A percentile compares a stretch with the other conserved stretches of the same genome.
phyloP scores from a whole-genome alignment of 1,140 invertebrate genomes.

The Lordiphosa clarofinis region DNA sequence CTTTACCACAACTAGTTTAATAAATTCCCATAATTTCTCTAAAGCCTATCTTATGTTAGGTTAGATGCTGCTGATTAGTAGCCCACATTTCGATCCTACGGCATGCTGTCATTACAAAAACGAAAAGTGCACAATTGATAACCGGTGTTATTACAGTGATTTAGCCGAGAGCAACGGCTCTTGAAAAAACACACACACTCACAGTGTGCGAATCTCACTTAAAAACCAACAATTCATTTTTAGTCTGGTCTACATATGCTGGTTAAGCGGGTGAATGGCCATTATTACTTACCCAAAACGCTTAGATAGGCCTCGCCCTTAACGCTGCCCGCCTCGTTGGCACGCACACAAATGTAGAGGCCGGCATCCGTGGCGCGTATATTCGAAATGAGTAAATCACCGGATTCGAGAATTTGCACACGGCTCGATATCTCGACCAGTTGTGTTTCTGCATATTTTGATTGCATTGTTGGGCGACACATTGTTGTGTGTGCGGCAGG shows the following conservation, averaged over 20 bases:
- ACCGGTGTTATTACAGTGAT: background rate
- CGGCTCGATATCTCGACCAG: constrained; percentile 82
- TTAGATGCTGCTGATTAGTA: too few species aligned
- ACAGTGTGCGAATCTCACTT: constrained; percentile 14
- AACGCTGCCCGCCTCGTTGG: constrained; percentile 93
- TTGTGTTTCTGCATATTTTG: constrained; percentile 59
- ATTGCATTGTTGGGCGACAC: constrained; percentile 1
- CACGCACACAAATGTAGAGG: constrained; percentile 92
- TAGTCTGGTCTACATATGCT: background rate
- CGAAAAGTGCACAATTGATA: too few species aligned
- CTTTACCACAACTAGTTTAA: too few species aligned
- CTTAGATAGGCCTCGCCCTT: constrained; percentile 89
- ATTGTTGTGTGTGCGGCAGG: background rate
- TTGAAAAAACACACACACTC: background rate
- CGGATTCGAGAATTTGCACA: constrained; percentile 90
- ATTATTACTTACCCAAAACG: constrained; percentile 86
- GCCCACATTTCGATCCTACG: too few species aligned
- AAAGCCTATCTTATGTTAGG: too few species aligned
- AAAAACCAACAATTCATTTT: constrained; percentile 27
- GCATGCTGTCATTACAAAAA: too few species aligned
- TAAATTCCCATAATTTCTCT: too few species aligned
- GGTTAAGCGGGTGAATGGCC: background rate
- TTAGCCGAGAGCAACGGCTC: background rate
- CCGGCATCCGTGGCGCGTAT: constrained; percentile 90
- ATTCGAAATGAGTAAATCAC: constrained; percentile 92